Conservation (phyloP, 2,113 vertebrate genomes). For the Leuciscus idus region DNA sequence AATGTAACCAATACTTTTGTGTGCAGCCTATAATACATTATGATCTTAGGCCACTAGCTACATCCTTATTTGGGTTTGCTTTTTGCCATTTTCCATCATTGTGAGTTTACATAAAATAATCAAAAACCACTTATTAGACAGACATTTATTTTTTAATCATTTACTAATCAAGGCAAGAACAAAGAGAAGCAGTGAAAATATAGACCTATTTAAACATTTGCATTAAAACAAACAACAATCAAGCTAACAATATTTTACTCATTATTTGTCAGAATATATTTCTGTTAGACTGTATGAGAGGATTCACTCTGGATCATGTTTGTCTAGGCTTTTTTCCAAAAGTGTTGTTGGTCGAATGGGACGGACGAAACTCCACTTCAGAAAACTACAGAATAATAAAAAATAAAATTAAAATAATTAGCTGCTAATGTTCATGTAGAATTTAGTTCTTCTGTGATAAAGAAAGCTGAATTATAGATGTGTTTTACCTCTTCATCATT, state of each 20-base stretch:
- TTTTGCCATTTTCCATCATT: no score
- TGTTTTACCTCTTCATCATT: not conserved
- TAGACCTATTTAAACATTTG: no score
- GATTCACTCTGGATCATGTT: not conserved
- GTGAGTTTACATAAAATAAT: no score
- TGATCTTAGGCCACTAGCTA: no score
- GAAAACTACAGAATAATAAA: not conserved
- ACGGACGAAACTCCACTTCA: not conserved
- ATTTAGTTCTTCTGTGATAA: not conserved
- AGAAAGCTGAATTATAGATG: not conserved
- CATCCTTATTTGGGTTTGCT: no score
- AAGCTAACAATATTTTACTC: not conserved
- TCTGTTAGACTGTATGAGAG: not conserved
- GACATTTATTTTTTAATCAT: no score
- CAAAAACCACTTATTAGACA: no score
- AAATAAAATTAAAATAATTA: not conserved
- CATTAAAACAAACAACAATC: not conserved
- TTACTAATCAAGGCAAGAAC: no score
- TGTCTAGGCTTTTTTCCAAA: not conserved
- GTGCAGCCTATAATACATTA: no score
- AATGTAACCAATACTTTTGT: no score
- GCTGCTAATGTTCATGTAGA: not conserved
- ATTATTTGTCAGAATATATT: not conserved
- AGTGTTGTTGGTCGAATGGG: not conserved
- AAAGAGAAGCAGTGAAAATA: no score